Evolutionary conservation across 30 jellyfish, hydroid and myxozoan genomes (phyloP), one percentile per base, ranked within the genome.

Genomic region (Rhopilema esculentum): DNA sequence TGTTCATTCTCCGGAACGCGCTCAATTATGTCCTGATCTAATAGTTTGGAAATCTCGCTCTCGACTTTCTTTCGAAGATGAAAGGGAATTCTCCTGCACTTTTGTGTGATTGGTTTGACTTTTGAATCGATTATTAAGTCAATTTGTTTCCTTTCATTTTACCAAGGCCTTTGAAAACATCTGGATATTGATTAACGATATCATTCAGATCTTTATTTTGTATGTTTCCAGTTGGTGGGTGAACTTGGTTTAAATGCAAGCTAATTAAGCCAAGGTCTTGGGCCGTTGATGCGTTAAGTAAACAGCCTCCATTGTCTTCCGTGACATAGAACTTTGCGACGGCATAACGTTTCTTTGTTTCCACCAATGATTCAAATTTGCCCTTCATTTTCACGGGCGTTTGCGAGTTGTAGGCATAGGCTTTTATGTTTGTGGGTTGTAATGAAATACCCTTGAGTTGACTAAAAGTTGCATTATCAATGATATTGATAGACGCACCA

Each of bases 291-390:
- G 87, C 32, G 66, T 87, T 72, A 22, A 84, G 93, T 51, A 84
- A 30, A 57, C 87, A 84, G 18, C 93, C 93, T 48, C 87, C 93
- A 72, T 84, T 88, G 16, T 84, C 77, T 27, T 21, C 79, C 26
- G 78, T 82, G 49, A 82, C 85, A 82, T 68, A 69, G 50, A 82
- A 33, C 49, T 61, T 82, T 18, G 85, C 91, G 27, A 82, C 85
- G 21, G 85, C 27, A 49, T 27, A 1, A 27, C 70, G 48, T 20
- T 49, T 48, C 31, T 33, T 67, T 12, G 91, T 16, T 69, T 82
- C 91, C 8, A 82, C n/a, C 23, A 73, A 29, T 2, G 91, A 18
- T 30, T 68, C 68, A 52, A 82, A 69, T 51, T 68, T 82, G 30
- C 85, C 91, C 70, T 68, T 82, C 78, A 82, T 49, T 27, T 33